Base-by-base conservation (phyloP, 2,797 vertebrate genomes). In the Anguilla pacifica region DNA sequence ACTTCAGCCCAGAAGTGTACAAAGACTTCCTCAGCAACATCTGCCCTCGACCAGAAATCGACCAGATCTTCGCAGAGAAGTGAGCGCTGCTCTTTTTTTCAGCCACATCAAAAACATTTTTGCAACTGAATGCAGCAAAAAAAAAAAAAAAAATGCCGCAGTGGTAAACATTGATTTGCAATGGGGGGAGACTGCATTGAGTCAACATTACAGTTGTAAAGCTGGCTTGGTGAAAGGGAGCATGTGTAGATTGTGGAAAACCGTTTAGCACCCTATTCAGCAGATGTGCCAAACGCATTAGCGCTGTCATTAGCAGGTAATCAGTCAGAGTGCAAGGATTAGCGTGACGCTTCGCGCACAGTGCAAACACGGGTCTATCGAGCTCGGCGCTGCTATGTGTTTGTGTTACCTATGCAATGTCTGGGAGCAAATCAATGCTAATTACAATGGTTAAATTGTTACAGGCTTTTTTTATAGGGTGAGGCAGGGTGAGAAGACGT, bases 21-120 rank as follows among this genome's bases (percentile, higher is more conserved):
- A 96, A 95, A 93, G 96, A 94, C 88, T 99, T 99, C 93, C 91
- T 99, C 94, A 97, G 97, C 92, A 96, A 96, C 88, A 93, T 99
- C 89, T 99, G 99, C 92, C 98, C 98, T 91, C 96, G 99, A 43
- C 96, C 97, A 46, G 99, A 99, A 95, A 97, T 99, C 0, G 94
- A 95, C 94, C 96, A 95, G 94, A 97, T 99, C 94, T 99, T 99
- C 90, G 96, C 97, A 0, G 97, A 97, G 91, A 97, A 97, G 99
- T 99, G 95, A 98, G 98, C 92, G 0, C 1, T 82, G 43, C 25
- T 25, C 79, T 82, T 82, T 22, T 82, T 49, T 51, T 49, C 46
- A 49, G 22, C 1, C 10, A n/a, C 19, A 82, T n/a, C 19, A 74
- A 74, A 67, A 74, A 74, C 19, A 74, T 39, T 35, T 31, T 28